A percentile compares a stretch with the other conserved stretches of the same genome.
These are phyloP conservation scores for Leptoteleia sp. DNA, from an alignment of 1,140 invertebrate genomes.

Conservation along the genomic window DNA sequence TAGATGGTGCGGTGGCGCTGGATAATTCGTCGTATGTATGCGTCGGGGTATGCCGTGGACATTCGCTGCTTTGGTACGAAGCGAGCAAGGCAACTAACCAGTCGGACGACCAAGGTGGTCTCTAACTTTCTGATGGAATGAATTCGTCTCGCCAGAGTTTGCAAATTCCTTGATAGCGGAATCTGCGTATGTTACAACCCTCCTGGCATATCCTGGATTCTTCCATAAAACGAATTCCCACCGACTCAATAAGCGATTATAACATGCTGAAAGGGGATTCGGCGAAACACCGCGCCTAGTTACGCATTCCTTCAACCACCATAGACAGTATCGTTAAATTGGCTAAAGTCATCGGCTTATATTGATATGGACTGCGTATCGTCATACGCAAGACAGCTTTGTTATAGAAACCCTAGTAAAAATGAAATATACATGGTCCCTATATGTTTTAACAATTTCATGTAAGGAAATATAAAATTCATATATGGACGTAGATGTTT, in stretches of 20 bases:
- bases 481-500: no score
- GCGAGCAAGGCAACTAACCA: conserved; percentile 52
- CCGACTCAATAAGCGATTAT: conserved; percentile 46
- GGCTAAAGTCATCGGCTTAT: no score
- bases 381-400: no score
- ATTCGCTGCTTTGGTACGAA: conserved; percentile 69
- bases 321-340: conserved; percentile 5
- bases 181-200: conserved; percentile 52
- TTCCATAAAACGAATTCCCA: conserved; percentile 26
- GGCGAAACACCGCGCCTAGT: neutral
- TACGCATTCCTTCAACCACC: conserved; percentile 13
- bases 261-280: conserved; percentile 12
- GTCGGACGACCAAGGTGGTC: conserved; percentile 39
- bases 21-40: conserved; percentile 75
- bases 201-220: conserved; percentile 38
- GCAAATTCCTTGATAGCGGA: conserved; percentile 55
- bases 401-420: no score
- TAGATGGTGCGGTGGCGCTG: conserved; percentile 38
- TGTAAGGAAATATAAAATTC: no score
- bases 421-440: no score
- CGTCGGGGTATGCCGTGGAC: conserved; percentile 64
- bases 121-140: conserved; percentile 51
- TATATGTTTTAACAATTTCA: no score
- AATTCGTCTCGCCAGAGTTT: conserved; percentile 64
- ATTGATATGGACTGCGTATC: no score